These are phyloP conservation scores for Gallinago solitaria DNA, from an alignment of 2,797 vertebrate genomes.

Conservation along the genomic window DNA sequence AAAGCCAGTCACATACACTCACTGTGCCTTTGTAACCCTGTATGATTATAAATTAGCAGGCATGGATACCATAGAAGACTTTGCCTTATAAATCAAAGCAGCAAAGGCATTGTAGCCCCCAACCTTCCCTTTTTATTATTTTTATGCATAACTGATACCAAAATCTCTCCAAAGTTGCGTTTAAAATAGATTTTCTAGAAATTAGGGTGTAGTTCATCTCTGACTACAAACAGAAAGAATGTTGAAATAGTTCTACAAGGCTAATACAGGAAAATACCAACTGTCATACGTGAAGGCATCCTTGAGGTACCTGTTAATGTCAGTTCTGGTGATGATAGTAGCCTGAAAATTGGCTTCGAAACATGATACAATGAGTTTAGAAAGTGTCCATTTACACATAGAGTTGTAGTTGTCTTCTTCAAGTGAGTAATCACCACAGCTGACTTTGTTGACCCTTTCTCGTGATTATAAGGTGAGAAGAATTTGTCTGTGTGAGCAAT, in stretches of 20 bases:
- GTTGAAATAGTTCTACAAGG: neutral
- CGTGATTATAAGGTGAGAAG: neutral
- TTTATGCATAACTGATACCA: neutral
- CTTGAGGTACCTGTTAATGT: neutral
- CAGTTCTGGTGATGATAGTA: neutral
- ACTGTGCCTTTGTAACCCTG: conserved; percentile 2
- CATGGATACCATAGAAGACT: neutral
- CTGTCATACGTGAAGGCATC: neutral
- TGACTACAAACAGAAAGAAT: neutral
- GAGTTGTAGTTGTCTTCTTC: neutral
- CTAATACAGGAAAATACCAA: neutral
- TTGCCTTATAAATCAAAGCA: conserved; percentile 1
- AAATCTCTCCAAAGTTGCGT: neutral
- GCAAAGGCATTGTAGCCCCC: neutral
- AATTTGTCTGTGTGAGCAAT: neutral
- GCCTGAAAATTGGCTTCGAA: conserved; percentile 23
- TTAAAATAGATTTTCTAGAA: neutral
- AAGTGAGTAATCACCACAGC: neutral
- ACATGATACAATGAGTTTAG: neutral
- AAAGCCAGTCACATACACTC: neutral
- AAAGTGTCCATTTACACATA: neutral
- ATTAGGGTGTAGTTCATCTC: neutral
- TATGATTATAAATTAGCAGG: conserved; percentile 34
- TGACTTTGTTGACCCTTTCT: neutral
- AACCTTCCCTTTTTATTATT: neutral